Evolutionary conservation across 2,797 vertebrate species (phyloP).

Genomic region (Acanthiza pusilla): DNA sequence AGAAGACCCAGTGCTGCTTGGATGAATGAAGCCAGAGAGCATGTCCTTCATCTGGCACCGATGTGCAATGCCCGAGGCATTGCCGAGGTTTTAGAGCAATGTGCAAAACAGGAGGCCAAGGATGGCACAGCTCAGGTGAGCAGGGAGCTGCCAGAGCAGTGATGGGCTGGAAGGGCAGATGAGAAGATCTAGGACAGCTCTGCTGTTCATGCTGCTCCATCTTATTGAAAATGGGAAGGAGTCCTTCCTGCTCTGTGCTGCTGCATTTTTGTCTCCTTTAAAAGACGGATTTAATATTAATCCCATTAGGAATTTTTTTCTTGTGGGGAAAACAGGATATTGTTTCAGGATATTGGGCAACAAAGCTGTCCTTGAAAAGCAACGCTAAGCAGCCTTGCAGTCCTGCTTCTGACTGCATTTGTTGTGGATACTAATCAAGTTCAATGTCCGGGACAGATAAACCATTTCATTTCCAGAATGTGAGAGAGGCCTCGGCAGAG

Average conservation of each 20-base stretch:
- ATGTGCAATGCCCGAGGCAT: neutral
- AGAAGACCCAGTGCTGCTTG: neutral
- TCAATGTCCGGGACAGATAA: neutral
- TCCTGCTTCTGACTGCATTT: neutral
- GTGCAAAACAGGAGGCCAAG: neutral
- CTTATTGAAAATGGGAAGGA: neutral
- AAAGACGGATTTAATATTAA: conserved; percentile 56
- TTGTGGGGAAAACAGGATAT: conserved; percentile 56
- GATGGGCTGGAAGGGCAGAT: neutral
- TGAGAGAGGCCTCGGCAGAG: neutral
- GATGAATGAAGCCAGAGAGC: neutral
- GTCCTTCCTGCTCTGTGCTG: neutral
- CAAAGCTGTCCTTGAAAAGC: conserved; percentile 53
- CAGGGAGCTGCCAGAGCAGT: neutral
- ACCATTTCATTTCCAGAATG: neutral
- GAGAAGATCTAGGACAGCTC: neutral
- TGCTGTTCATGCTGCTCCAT: neutral
- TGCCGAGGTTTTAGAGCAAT: neutral
- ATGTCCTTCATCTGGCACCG: neutral
- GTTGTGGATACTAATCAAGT: neutral
- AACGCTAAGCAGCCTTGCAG: neutral
- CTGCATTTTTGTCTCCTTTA: conserved; percentile 11
- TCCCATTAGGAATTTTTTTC: conserved; percentile 40
- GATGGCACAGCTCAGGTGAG: neutral
- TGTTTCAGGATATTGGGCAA: conserved; percentile 56